Evolutionary conservation across 2,797 vertebrate genomes (phyloP), one percentile per base, ranked within the genome.

Genomic region (Esox lucius): DNA sequence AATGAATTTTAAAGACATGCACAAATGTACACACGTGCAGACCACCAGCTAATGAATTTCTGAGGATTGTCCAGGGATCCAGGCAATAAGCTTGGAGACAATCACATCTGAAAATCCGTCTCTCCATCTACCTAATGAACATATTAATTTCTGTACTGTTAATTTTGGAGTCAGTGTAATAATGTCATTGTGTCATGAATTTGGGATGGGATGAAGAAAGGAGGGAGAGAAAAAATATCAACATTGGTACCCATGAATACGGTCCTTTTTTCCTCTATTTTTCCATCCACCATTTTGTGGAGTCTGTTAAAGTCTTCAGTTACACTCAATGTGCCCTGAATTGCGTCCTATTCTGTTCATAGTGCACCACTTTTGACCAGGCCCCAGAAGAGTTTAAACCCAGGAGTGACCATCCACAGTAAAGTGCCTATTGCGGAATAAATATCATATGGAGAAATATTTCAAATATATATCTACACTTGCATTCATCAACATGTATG

Each of bases 71-170:
- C 72, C 81, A 71, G 81, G 72, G 85, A 80, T 83, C 82, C 71
- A 85, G 81, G 80, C 85, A 89, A 87, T 79, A 78, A 85, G 80
- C 75, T 65, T 9, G 56, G 49, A 81, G 70, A 77, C 73, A 80
- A 77, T 83, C 67, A 84, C 75, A 77, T 74, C 33, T n/a, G 33
- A 24, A 16, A 39, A 56, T 17, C 74, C 79, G 77, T 77, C 78
- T 80, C 59, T 22, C 61, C 65, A 76, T 76, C 78, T 70, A 77
- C 72, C 74, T 78, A 68, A 68, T 68, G 70, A 11, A 17, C 31
- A 49, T 35, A 56, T 51, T 16, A 64, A 68, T 68, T 74, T 19
- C 2, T 42, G 65, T 33, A 56, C 15, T 59, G 19, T 46, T 15
- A 19, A 72, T 46, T 62, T 7, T 28, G 12, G 56, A 22, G 28